Base-by-base conservation (phyloP, 1,140 invertebrate species). In the Pseudobourletiella spinata region DNA sequence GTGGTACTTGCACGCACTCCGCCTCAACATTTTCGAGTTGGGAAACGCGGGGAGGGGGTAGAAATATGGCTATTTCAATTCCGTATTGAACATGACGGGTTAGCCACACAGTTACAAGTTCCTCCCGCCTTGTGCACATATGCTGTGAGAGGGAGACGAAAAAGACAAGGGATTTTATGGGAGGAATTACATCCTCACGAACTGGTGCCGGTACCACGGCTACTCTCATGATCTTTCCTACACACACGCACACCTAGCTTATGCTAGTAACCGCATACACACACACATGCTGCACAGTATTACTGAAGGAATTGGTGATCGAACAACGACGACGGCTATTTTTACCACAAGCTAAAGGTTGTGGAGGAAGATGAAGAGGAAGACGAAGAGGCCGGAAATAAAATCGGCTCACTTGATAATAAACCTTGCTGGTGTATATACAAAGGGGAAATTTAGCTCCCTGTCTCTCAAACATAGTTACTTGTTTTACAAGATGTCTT, bases 331-430 rank as follows among this genome's bases (percentile, higher is more conserved):
- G 4, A 59, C 35, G 24, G 51, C 62, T 64, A 64, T 64, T 64
- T 64, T 64, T 64, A 64, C 62, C 62, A 57, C 57, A 59, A 59
- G 48, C 62, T 59, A 57, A 52, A 56, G 6, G 8, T 8, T 14
- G 6, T 11, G 4, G 18, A 18, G 44, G 22, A 8, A n/a, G n/a
- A n/a, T n/a, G n/a, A n/a, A n/a, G n/a, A 39, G 55, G 51, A 51
- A 56, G 43, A 56, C 48, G 51, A 57, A 64, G 62, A 58, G 50
- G 54, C 63, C 57, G 63, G 63, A 65, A 65, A 65, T 65, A 65
- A 65, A 65, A 65, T 65, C 57, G 63, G 58, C 57, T 61, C 46
- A 39, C 57, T 59, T 60, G 58, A 65, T 65, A 65, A 65, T 65
- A 65, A 65, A 65, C 63, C 51, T 64, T 63, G 48, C 51, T 43